A percentile compares a stretch with the other conserved stretches of the same genome.
Conservation (phyloP, 2,113 vertebrate genomes). For the rat (Rattus norvegicus) region GRCr8 NC_086033.1:76420501-76421000, state of each 20-base stretch:
- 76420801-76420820: neutral
- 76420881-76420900: neutral
- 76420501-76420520: neutral
- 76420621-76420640: neutral
- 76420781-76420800: neutral
- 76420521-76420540: neutral
- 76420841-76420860: slow-evolving; percentile 8
- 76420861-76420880: neutral
- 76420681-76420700: slow-evolving; percentile 24
- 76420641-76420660: neutral
- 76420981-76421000: neutral
- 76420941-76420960: neutral
- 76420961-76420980: neutral
- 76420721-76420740: neutral
- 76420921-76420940: neutral
- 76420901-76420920: neutral
- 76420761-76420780: neutral
- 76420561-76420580: neutral
- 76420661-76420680: neutral
- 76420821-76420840: neutral
- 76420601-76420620: slow-evolving; percentile 51
- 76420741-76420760: neutral
- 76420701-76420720: neutral
- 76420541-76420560: neutral
- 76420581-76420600: neutral